Conservation (phyloP, 2,797 vertebrate species). For the Borostomias antarcticus region DNA sequence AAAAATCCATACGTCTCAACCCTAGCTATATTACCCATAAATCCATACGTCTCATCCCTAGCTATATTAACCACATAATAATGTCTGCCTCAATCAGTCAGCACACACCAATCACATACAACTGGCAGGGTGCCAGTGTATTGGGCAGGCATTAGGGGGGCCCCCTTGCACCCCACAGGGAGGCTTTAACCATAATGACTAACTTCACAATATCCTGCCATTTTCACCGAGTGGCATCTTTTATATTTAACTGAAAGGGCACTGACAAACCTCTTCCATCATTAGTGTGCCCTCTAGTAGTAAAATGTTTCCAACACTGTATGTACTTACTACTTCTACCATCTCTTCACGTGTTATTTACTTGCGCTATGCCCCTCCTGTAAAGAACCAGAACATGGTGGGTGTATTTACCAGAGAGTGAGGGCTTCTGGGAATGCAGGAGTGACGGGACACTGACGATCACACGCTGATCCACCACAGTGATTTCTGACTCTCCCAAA, state of each 20-base stretch:
- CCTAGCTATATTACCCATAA: no score
- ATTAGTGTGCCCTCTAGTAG: conserved; percentile 70
- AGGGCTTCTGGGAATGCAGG: conserved; percentile 96
- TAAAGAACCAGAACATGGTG: background rate
- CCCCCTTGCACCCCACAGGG: conserved; percentile 1
- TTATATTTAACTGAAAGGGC: conserved; percentile 52
- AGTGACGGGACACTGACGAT: conserved; percentile 90
- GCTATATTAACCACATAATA: no score
- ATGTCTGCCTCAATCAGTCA: no score
- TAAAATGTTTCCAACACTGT: background rate
- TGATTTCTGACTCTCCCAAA: conserved; percentile 44
- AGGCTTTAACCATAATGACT: conserved; percentile 33
- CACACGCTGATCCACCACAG: conserved; percentile 82
- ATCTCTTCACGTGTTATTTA: background rate
- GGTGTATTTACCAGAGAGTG: conserved; percentile 81
- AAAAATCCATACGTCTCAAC: no score
- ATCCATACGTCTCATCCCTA: no score
- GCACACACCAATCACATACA: conserved; percentile 19
- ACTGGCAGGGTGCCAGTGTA: conserved; percentile 1
- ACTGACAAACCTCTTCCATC: conserved; percentile 40
- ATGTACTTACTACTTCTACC: no score
- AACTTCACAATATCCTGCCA: conserved; percentile 40
- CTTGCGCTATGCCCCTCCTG: background rate
- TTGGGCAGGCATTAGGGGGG: background rate
- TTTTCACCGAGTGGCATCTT: conserved; percentile 35